phyloP scores from a whole-genome alignment of 2,888 invertebrate genomes.

The Coleophora flavipennella region DNA sequence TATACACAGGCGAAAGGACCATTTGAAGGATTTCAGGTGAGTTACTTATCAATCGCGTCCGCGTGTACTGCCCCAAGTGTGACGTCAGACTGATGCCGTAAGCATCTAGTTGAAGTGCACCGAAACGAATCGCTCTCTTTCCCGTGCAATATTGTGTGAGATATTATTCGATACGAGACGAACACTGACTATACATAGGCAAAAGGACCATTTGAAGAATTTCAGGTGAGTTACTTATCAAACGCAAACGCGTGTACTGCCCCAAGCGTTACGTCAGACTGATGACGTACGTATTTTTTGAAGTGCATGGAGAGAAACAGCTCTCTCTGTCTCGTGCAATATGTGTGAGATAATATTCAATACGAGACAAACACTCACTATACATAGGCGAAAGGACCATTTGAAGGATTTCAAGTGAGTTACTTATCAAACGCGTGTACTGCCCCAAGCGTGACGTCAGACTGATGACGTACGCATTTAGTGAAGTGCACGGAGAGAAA shows the following conservation, averaged over 20 bases:
- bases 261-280: conserved; percentile 55
- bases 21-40: conserved; percentile 55
- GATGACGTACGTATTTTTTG: conserved; percentile 54
- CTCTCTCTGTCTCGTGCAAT: conserved; percentile 41
- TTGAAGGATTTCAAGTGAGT: conserved; percentile 52
- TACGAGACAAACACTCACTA: conserved; percentile 45
- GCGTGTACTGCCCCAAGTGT: conserved; percentile 59
- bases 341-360: conserved; percentile 48
- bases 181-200: conserved; percentile 46
- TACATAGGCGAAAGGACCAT: conserved; percentile 54
- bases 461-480: conserved; percentile 57
- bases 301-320: conserved; percentile 53
- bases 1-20: conserved; percentile 52
- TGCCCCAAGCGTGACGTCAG: too few relatives aligned
- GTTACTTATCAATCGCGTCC: conserved; percentile 34
- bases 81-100: conserved; percentile 56
- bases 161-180: conserved; percentile 46
- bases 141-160: conserved; percentile 46
- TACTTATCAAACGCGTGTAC: neutral
- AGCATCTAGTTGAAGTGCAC: conserved; percentile 54
- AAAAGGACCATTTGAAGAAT: conserved; percentile 57
- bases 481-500: conserved; percentile 56
- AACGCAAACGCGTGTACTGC: conserved; percentile 51
- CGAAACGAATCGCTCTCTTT: conserved; percentile 49
- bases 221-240: conserved; percentile 41